phyloP scores from a whole-genome alignment of 2,888 invertebrate genomes.

The Harpalus rubripes region DNA sequence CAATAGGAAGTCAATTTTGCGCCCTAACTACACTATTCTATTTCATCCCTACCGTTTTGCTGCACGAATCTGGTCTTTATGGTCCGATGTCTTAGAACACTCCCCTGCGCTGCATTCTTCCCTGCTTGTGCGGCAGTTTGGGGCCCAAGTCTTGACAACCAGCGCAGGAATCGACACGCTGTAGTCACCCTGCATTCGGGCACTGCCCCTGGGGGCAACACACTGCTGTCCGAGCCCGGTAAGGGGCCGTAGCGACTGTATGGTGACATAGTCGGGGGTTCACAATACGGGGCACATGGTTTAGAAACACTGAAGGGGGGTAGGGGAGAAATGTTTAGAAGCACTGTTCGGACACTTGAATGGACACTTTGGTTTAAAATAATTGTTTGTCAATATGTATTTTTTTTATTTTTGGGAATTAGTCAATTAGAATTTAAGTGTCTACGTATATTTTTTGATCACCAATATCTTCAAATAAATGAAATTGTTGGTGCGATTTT shows the following conservation, averaged over 20 bases:
- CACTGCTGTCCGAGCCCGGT: slow-evolving; percentile 75
- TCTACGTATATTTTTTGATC: no score
- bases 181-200: slow-evolving; percentile 75
- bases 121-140: slow-evolving; percentile 73
- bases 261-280: slow-evolving; percentile 74
- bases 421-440: no score
- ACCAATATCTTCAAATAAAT: no score
- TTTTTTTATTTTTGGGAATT: no score
- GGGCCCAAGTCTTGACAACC: slow-evolving; percentile 79
- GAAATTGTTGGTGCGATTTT: no score
- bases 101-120: slow-evolving; percentile 47
- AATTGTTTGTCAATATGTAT: no score
- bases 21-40: not conserved
- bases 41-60: slow-evolving; percentile 18
- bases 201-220: slow-evolving; percentile 68
- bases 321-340: no score
- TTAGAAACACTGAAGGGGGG: no score
- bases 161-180: slow-evolving; percentile 79
- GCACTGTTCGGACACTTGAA: no score
- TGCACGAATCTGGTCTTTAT: slow-evolving; percentile 34
- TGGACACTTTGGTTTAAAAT: no score
- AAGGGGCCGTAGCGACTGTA: slow-evolving; percentile 77
- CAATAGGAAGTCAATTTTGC: no score
- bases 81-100: slow-evolving; percentile 24
- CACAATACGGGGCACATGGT: no score